Base-by-base conservation (phyloP, 2,888 invertebrate genomes). In the Plebejus melissa region DNA sequence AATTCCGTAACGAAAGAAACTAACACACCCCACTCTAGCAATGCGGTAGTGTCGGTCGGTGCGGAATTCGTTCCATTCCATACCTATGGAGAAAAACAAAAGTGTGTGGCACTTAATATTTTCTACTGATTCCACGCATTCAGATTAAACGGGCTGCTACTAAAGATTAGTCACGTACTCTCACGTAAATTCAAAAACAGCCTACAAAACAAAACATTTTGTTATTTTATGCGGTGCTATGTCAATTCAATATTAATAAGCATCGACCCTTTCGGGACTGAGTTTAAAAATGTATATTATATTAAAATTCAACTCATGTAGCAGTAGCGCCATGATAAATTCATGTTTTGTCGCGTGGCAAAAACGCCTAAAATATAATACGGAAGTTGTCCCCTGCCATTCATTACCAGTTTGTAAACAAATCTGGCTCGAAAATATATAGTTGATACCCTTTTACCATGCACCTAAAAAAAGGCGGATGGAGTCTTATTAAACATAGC, bases 391-490 rank as follows among this genome's bases (percentile, higher is more conserved):
- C 28, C 11, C 6, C 4, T 4, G 32, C 32, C 65, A 65, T 65
- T 65, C 32, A 65, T 65, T 65, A 16, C 65, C 32, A 65, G 65
- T 65, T 65, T 65, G 65, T 36, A 36, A 65, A 65, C 65, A 65
- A 65, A 65, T 36, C 13, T 11, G 65, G 32, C 32, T 65, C 7
- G 11, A 4, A 11, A 60, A 65, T 65, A 32, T 65, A 36, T 65
- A 32, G 32, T 65, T 13, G 4, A 65, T 28, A 1, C 9, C 28
- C 28, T 46, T 11, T 46, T 46, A 22, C 22, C 22, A 22, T 22
- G 22, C 0, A 22, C 22, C 0, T 22, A 22, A 0, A 22, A 22
- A 22, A 22, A 22, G 22, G 22, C 22, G 22, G 22, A 22, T 22
- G 22, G 22, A 22, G 22, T 22, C 22, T 22, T 22, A 22, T 22